Conservation (phyloP, 2,113 vertebrate species). For the Oxyruncus cristatus region DNA sequence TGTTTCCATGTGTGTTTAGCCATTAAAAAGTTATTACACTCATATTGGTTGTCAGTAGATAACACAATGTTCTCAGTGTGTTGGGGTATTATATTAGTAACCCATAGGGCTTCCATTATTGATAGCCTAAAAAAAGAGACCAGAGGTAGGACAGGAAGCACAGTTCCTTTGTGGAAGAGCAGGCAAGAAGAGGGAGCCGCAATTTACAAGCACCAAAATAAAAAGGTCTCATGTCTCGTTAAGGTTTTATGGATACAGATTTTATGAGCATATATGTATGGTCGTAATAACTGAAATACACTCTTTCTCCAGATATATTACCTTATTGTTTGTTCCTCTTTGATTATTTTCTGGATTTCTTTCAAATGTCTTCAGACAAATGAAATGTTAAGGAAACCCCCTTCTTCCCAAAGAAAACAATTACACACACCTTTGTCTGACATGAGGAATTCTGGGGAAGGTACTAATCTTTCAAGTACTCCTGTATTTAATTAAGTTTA, state of each 20-base stretch:
- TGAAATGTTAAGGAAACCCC: background rate
- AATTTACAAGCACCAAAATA: background rate
- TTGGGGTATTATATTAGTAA: background rate
- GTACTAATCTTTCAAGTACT: background rate
- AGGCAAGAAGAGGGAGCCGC: background rate
- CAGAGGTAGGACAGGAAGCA: background rate
- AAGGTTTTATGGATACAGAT: background rate
- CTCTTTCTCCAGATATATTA: background rate
- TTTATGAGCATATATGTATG: background rate
- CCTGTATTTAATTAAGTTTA: background rate
- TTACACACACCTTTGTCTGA: background rate
- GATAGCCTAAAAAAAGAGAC: background rate
- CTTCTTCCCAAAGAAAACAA: background rate
- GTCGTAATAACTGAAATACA: background rate
- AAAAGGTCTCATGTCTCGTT: background rate
- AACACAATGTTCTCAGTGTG: background rate
- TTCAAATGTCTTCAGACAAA: background rate
- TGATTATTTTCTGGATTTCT: background rate
- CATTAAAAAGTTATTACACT: slow-evolving; percentile 1
- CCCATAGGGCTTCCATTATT: background rate
- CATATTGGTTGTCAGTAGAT: background rate
- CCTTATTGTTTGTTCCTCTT: background rate
- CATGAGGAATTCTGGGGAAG: background rate
- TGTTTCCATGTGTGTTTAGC: slow-evolving; percentile 1
- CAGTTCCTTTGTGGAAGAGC: background rate